These are phyloP conservation scores for Tolmerus cingulatus DNA, from an alignment of 2,888 invertebrate species.

Conservation along the genomic window DNA sequence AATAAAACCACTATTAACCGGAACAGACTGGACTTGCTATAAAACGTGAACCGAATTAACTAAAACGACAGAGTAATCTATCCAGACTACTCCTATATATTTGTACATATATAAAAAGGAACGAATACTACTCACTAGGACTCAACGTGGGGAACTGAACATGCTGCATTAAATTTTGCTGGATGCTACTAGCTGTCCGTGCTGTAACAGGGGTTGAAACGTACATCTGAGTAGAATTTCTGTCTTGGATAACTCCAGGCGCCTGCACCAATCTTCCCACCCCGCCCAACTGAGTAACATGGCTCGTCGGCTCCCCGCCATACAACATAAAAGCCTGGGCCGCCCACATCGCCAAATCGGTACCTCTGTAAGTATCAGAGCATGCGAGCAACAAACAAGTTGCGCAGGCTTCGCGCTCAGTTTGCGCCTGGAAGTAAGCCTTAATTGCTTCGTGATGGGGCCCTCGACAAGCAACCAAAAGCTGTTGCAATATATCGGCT, in stretches of 20 bases:
- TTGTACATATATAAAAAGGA: background rate
- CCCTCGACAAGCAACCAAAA: constrained; percentile 83
- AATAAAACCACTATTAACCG: background rate
- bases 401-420: constrained; percentile 87
- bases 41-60: background rate
- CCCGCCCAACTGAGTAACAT: constrained; percentile 12
- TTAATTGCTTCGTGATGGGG: constrained; percentile 86
- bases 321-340: constrained; percentile 91
- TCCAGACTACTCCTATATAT: too few species aligned
- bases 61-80: too few species aligned
- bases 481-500: constrained; percentile 83
- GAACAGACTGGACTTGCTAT: background rate
- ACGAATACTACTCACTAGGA: constrained; percentile 60
- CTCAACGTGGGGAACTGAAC: constrained; percentile 51
- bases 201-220: constrained; percentile 60
- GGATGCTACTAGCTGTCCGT: constrained; percentile 38
- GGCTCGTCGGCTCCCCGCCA: constrained; percentile 76
- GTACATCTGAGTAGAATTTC: constrained; percentile 56
- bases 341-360: constrained; percentile 84
- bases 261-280: background rate
- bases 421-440: constrained; percentile 84
- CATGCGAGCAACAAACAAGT: constrained; percentile 88
- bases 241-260: constrained; percentile 45
- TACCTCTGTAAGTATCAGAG: constrained; percentile 67
- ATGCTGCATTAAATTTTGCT: constrained; percentile 16